Evolutionary conservation across 2,113 vertebrate species (phyloP), one percentile per base, ranked within the genome.

Genomic region (Synodontis membranacea): DNA sequence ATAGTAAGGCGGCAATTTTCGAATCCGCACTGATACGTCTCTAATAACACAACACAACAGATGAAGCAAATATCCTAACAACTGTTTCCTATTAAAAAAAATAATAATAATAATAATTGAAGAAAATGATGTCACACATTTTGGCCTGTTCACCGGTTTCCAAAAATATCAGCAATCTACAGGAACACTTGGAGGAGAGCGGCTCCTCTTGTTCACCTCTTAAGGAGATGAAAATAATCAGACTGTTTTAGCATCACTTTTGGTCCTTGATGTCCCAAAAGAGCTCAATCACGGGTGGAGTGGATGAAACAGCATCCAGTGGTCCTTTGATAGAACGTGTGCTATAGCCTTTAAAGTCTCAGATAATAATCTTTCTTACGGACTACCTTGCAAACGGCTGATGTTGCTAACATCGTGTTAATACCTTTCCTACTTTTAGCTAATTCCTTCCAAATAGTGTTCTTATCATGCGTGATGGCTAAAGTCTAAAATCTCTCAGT

Each of bases 171-270:
- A 54, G 4, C 64, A 37, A 39, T 89, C 58, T 56, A 78, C 76
- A 46, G 86, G 83, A 37, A 34, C 86, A 89, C 86, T 23, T 54
- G 75, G 87, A 84, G 90, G 44, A 90, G 48, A 64, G 79, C 89
- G 88, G 85, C 82, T 89, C 79, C 80, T 90, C 82, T 89, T 74
- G 88, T 87, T 89, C 84, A 87, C 60, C 44, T 68, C 44, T 83
- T 10, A 12, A 17, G 25, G 64, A 19, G 39, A 44, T 25, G 3
- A 48, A 84, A 84, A 58, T 56, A 56, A 80, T 25, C 50, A 74
- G 50, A 76, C 2, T 31, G 87, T 90, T 89, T 75, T 44, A 90
- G 91, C 91, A 89, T 88, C 82, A 80, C 34, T 85, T 75, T 85
- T 44, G 90, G 31, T 80, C 31, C 19, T 2, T 80, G 12, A 88